A percentile compares a stretch with the other conserved stretches of the same genome.
Conservation (phyloP, 2,113 vertebrate species). For the Epinephelus cyanopodus region DNA sequence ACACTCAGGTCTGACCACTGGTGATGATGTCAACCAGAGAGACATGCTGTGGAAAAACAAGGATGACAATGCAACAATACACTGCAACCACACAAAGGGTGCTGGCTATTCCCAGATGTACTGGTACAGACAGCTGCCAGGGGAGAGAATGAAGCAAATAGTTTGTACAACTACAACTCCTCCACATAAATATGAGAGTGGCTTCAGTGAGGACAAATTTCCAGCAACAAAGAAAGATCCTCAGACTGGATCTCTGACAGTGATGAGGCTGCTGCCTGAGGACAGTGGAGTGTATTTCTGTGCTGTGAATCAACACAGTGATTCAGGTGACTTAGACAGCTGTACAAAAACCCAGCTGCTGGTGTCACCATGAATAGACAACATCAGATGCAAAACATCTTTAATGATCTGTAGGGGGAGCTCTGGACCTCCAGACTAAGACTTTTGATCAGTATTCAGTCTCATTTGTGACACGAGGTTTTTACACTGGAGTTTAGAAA, state of each 20-base stretch:
- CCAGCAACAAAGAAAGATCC: background rate
- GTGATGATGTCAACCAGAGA: constrained; percentile 30
- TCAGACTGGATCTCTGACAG: constrained; percentile 59
- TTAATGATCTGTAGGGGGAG: background rate
- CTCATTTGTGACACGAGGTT: background rate
- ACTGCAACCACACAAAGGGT: constrained; percentile 57
- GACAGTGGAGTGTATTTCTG: constrained; percentile 45
- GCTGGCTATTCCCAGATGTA: constrained; percentile 35
- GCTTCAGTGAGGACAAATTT: constrained; percentile 25
- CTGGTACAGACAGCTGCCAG: constrained; percentile 73
- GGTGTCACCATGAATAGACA: background rate
- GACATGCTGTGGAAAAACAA: background rate
- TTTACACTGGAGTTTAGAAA: background rate
- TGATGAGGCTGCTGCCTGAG: constrained; percentile 51
- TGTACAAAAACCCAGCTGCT: constrained; percentile 14
- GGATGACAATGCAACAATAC: constrained; percentile 12
- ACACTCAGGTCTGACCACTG: background rate
- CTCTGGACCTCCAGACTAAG: background rate
- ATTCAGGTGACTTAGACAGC: constrained; percentile 1
- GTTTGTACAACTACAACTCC: background rate
- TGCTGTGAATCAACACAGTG: constrained; percentile 43
- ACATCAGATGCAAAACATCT: background rate
- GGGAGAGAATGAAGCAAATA: constrained; percentile 47
- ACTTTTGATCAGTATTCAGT: background rate
- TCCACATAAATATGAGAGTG: background rate